phyloP scores from a whole-genome alignment of 2,797 vertebrate genomes.

The Falco rusticolus region DNA sequence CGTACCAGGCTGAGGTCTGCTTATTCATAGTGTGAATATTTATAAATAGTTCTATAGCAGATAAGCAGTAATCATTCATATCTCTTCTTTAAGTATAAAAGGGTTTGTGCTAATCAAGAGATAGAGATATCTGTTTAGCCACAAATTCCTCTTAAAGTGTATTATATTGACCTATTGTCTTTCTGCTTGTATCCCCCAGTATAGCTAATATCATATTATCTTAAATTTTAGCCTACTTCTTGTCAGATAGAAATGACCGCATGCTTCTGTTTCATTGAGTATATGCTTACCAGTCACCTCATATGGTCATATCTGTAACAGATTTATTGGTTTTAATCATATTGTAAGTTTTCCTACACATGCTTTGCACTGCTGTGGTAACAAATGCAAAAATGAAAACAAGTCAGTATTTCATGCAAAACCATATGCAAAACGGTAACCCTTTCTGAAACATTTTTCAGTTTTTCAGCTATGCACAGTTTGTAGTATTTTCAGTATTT shows the following conservation, averaged over 20 bases:
- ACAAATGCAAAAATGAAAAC: not conserved
- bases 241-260: not conserved
- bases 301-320: not conserved
- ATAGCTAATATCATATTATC: not conserved
- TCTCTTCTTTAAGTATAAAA: not conserved
- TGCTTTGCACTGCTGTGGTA: not conserved
- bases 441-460: not conserved
- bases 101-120: not conserved
- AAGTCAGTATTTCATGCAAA: not conserved
- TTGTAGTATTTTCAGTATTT: not conserved
- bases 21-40: not conserved
- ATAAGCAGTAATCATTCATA: not conserved
- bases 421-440: not conserved
- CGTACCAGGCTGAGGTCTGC: not conserved
- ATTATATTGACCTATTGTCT: not conserved
- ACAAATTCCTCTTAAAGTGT: not conserved
- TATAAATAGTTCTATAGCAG: not conserved
- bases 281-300: not conserved
- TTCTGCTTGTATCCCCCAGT: not conserved
- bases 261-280: not conserved
- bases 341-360: not conserved
- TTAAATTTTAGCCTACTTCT: not conserved
- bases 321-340: not conserved
- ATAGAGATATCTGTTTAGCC: not conserved
- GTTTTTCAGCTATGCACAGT: not conserved